Conservation (phyloP, 2,113 vertebrate genomes). For the Mionectes macconnelli region DNA sequence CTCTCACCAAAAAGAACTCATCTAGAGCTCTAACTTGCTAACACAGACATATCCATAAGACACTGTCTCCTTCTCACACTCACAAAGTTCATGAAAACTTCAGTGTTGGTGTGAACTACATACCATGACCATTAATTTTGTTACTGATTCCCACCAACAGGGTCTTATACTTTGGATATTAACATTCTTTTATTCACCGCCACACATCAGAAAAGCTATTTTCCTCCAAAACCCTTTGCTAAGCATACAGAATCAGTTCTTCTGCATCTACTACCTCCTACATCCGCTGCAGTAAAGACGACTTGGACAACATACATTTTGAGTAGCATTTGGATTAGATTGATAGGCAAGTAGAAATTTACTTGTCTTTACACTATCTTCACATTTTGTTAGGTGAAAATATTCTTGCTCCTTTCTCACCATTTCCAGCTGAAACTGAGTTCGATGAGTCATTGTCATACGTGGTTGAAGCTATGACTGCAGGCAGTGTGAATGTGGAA, state of each 20-base stretch:
- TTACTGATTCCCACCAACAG: neutral
- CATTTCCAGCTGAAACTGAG: neutral
- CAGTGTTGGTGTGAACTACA: neutral
- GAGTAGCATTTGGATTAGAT: neutral
- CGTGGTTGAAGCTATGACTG: neutral
- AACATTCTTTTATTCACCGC: neutral
- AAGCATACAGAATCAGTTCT: neutral
- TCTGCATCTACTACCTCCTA: neutral
- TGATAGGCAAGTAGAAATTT: neutral
- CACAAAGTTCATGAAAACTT: neutral
- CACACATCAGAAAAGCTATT: neutral
- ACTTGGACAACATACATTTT: neutral
- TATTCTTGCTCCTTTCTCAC: neutral
- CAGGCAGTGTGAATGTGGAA: neutral
- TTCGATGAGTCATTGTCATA: neutral
- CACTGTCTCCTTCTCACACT: neutral
- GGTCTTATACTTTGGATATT: neutral
- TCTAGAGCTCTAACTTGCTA: neutral
- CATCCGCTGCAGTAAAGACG: neutral
- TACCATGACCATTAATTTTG: accelerated
- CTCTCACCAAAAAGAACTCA: neutral
- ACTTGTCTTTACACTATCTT: neutral
- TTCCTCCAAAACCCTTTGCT: neutral
- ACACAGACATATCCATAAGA: neutral
- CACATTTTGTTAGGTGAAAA: neutral